phyloP scores from a whole-genome alignment of 2,113 vertebrate species.

The Talpa occidentalis region DNA sequence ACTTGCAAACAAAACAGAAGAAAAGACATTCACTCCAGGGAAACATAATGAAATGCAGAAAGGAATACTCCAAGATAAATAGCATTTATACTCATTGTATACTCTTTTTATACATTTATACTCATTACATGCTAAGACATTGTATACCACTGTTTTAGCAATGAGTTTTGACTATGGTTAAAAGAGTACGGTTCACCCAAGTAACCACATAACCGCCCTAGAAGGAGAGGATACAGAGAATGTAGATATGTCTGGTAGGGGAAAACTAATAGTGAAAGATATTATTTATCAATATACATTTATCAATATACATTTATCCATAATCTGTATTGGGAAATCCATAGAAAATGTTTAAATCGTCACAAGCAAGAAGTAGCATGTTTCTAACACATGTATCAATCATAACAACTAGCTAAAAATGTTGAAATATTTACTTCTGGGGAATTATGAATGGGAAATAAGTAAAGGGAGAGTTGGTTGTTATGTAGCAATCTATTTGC shows the following conservation, averaged over 20 bases:
- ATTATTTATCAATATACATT: too few species aligned
- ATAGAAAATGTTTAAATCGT: conserved; percentile 3
- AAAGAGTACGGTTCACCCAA: neutral
- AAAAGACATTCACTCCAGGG: neutral
- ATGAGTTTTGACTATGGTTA: neutral
- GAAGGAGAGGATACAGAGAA: neutral
- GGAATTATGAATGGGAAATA: neutral
- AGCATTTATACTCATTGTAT: neutral
- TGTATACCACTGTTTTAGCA: neutral
- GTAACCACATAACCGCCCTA: neutral
- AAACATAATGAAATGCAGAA: neutral
- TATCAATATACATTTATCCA: neutral
- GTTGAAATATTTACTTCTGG: neutral
- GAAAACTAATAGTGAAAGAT: neutral
- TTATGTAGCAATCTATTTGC: neutral
- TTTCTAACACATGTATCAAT: neutral
- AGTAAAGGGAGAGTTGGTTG: neutral
- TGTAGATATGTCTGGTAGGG: neutral
- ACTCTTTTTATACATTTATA: too few species aligned
- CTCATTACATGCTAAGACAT: too few species aligned
- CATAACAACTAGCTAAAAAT: neutral
- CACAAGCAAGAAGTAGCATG: neutral
- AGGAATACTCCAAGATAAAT: neutral
- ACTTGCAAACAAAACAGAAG: neutral
- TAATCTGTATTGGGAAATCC: neutral